Evolutionary conservation across 2,113 vertebrate species (phyloP).

Genomic region (Orthochromis indermauri): DNA sequence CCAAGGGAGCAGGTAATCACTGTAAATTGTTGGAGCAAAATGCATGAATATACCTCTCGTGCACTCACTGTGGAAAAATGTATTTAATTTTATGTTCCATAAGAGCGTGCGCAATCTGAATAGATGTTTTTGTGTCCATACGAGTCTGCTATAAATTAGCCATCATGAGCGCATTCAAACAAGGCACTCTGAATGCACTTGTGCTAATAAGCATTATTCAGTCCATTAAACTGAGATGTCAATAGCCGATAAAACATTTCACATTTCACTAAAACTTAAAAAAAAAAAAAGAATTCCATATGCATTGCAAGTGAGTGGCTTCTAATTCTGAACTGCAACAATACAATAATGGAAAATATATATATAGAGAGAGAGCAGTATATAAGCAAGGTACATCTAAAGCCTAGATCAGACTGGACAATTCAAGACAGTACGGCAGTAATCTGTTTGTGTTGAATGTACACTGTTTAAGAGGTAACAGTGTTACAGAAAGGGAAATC

Average conservation of each 20-base stretch:
- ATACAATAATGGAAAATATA: not conserved
- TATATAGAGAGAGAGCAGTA: not conserved
- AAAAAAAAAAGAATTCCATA: not conserved
- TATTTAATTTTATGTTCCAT: not conserved
- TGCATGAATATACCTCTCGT: not conserved
- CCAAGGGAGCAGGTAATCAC: not conserved
- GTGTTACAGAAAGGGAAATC: accelerated
- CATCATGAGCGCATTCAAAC: not conserved
- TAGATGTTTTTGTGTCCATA: not conserved
- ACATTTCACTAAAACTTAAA: not conserved
- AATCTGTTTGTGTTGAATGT: not conserved
- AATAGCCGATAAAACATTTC: not conserved
- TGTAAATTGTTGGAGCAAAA: not conserved
- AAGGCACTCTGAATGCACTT: not conserved
- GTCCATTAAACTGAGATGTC: not conserved
- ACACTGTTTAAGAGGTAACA: not conserved
- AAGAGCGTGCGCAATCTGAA: not conserved
- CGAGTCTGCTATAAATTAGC: not conserved
- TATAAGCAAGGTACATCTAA: not conserved
- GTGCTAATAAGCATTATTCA: not conserved
- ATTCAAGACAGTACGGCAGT: not conserved
- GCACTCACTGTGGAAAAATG: not conserved
- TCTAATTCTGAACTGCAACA: not conserved
- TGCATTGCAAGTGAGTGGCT: not conserved
- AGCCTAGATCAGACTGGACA: slow-evolving; percentile 16